Base-by-base conservation (phyloP, 2,888 invertebrate genomes). In the Trilocha varians region DNA sequence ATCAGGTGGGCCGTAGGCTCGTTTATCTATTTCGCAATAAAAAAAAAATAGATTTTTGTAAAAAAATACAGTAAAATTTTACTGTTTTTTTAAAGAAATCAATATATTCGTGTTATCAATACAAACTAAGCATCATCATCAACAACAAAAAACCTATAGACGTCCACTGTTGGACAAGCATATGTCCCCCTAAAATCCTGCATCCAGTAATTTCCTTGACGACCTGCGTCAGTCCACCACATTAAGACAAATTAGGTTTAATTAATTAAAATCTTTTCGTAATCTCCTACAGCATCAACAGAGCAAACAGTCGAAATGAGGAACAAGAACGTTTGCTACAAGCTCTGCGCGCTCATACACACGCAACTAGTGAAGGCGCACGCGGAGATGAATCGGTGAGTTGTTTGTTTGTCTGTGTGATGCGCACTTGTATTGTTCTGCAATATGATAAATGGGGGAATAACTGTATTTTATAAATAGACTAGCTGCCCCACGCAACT, bases 351-450 rank as follows among this genome's bases (percentile, higher is more conserved):
- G 1, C 87, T 94, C 49, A 90, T 95, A 40, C 93, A 93, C 74
- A 88, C 90, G 34, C 93, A 95, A 55, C 87, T 96, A 52, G 88
- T 92, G 40, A 89, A 93, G 54, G 94, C 93, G 3, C 92, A 94
- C 58, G 90, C 91, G 0, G 93, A 94, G 76, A 91, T 93, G 40
- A 91, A 91, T 52, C 89, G 89, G 74, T 88, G 87, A 50, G 77
- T 63, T n/a, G 25, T 1, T 6, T 11, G 11, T 6, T 5, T 25
- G 25, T 25, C 2, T 11, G 25, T 5, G 3, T 25, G 18, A 11
- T 25, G 11, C 11, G 6, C 25, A 25, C 4, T 25, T 25, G 25
- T 25, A 11, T 9, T 25, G 25, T 25, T 25, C 25, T 11, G 25
- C 11, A 11, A 25, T 25, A 2, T 9, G 11, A 25, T 9, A 6